Evolutionary conservation across 1,140 invertebrate species (phyloP).

Genomic region (Diuraphis noxia): DNA sequence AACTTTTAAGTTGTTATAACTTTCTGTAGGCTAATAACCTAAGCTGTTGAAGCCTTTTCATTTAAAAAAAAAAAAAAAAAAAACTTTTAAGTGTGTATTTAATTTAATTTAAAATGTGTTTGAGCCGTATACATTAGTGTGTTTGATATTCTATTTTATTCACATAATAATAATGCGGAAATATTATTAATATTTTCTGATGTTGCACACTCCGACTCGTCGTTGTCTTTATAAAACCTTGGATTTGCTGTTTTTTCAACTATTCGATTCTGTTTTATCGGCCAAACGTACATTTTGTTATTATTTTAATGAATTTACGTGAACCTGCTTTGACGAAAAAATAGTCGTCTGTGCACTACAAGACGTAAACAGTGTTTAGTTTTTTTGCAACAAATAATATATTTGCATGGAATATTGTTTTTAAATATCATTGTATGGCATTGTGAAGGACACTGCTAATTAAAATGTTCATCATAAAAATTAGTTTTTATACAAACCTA

Average conservation of each 20-base stretch:
- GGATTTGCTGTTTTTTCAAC: neutral
- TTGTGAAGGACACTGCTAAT: neutral
- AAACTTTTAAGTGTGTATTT: no score
- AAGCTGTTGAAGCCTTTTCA: no score
- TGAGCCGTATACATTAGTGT: neutral
- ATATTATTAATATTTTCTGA: neutral
- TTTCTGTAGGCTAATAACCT: no score
- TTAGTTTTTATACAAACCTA: neutral
- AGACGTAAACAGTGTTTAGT: neutral
- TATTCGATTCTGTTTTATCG: neutral
- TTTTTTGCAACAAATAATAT: neutral
- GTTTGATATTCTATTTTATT: neutral
- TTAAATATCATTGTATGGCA: conserved; percentile 6
- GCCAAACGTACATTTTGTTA: neutral
- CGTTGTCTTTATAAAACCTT: neutral
- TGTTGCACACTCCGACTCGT: neutral
- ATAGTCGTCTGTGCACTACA: neutral
- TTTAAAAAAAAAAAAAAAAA: no score
- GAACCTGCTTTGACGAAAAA: neutral
- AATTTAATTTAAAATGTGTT: neutral
- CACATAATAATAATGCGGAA: neutral
- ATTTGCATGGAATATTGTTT: conserved; percentile 1
- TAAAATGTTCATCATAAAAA: conserved; percentile 8
- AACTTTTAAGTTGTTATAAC: no score
- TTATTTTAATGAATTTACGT: neutral